These are phyloP conservation scores for Ageneiosus marmoratus DNA, from an alignment of 2,113 vertebrate species.

Conservation along the genomic window DNA sequence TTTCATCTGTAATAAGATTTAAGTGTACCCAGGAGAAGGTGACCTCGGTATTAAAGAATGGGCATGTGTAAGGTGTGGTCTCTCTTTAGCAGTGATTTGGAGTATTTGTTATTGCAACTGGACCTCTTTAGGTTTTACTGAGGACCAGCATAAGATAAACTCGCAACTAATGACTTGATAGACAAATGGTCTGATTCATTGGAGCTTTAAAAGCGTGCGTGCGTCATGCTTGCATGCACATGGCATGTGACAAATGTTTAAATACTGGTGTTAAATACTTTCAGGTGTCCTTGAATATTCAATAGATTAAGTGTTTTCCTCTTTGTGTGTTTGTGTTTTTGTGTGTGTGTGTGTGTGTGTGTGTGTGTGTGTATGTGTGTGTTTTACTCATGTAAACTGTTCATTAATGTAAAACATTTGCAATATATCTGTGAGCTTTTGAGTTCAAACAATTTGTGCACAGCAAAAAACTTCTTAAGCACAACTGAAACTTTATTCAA, in stretches of 20 bases:
- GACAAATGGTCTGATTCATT: slow-evolving; percentile 62
- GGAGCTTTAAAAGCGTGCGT: slow-evolving; percentile 36
- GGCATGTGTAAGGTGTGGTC: slow-evolving; percentile 29
- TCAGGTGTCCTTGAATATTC: slow-evolving; percentile 42
- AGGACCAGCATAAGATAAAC: slow-evolving; percentile 49
- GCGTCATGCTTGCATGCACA: slow-evolving; percentile 18
- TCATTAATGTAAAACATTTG: slow-evolving; percentile 1
- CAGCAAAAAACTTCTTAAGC: background rate
- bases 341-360: background rate
- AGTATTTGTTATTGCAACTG: slow-evolving; percentile 65
- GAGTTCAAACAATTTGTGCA: background rate
- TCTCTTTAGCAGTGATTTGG: slow-evolving; percentile 38
- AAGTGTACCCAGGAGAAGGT: slow-evolving; percentile 18
- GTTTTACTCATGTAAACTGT: background rate
- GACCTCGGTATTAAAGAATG: slow-evolving; percentile 22
- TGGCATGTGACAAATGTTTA: slow-evolving; percentile 9
- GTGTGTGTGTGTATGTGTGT: background rate
- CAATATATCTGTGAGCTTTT: background rate
- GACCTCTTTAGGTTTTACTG: slow-evolving; percentile 59
- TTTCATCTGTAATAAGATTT: background rate
- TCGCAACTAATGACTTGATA: slow-evolving; percentile 50
- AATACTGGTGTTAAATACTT: slow-evolving; percentile 43
- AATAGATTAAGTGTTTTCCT: slow-evolving; percentile 11
- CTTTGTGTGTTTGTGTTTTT: background rate
- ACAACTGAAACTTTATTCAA: background rate